Base-by-base conservation (phyloP, 2,797 vertebrate genomes). In the Cyclopterus lumpus region DNA sequence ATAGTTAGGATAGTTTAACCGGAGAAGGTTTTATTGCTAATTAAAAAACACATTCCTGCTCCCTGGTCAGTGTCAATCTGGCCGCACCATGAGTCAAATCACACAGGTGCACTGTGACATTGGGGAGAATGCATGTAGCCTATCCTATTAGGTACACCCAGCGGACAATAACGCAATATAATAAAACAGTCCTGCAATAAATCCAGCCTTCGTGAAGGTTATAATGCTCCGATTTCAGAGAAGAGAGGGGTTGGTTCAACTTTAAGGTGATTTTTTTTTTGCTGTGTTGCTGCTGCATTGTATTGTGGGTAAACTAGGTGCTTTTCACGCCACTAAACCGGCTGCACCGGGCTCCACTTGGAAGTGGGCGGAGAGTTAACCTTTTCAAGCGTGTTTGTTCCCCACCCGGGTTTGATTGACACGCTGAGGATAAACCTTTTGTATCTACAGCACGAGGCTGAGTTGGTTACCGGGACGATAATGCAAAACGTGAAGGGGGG, bases 1-100 rank as follows among this genome's bases (percentile, higher is more conserved):
- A n/a, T n/a, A n/a, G 22, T 10, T 6, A n/a, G 18, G 24, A 61
- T 46, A 58, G 40, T 32, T 64, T 30, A 61, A 69, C 58, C 3
- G 18, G 48, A 16, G 42, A 67, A 64, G 11, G 58, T 65, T 69
- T 49, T 34, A 30, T 24, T 53, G 46, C 49, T 70, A 55, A 72
- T 81, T 71, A 69, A 40, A 68, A 77, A 82, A 38, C 51, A 15
- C 61, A 44, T 8, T 67, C 18, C 24, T 12, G 24, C 46, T 40
- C 57, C 16, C 42, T 63, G 54, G 68, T 40, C 40, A 34, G 32
- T 7, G 61, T 71, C 65, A 51, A 2, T 54, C 14, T 51, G 63
- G 11, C 20, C 46, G 9, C 5, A 14, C 24, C 42, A 26, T 34
- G 30, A 34, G 3, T 24, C 4, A 1, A 34, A 54, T 38, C 38